Percentiles rank a stretch among this genome's conserved stretches.
Evolutionary conservation across 2,888 invertebrate genomes (phyloP).

Genomic region (Pollenia amentaria): DNA sequence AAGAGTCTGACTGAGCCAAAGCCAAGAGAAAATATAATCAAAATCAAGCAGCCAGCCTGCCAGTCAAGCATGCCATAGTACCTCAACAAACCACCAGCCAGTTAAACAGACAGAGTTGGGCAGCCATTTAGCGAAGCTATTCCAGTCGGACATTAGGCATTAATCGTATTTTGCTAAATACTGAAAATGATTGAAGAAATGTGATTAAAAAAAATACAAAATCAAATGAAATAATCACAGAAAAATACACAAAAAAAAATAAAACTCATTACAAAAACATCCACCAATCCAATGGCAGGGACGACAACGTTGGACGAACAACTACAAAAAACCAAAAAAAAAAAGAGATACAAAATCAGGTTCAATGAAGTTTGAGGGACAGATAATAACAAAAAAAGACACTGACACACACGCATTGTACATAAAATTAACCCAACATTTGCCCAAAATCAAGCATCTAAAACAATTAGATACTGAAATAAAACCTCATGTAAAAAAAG

Average conservation of each 20-base stretch:
- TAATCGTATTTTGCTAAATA: constrained; percentile 72
- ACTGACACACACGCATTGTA: background rate
- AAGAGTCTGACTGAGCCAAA: constrained; percentile 19
- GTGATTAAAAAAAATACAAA: constrained; percentile 57
- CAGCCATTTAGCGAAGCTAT: constrained; percentile 42
- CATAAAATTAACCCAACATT: constrained; percentile 33
- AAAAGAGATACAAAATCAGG: constrained; percentile 64
- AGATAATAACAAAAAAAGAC: constrained; percentile 18
- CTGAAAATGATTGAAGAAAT: constrained; percentile 70
- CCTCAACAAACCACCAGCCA: background rate
- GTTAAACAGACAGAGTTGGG: background rate
- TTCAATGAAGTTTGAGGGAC: constrained; percentile 70
- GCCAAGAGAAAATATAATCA: constrained; percentile 32
- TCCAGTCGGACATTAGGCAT: constrained; percentile 68
- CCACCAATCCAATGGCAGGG: constrained; percentile 3
- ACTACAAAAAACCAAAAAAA: constrained; percentile 10
- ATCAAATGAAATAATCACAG: constrained; percentile 59
- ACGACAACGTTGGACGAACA: constrained; percentile 38
- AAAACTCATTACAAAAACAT: constrained; percentile 55
- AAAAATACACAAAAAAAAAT: constrained; percentile 60
- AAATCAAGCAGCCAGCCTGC: constrained; percentile 28
- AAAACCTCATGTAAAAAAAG: constrained; percentile 12
- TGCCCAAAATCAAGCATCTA: constrained; percentile 47
- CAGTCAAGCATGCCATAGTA: background rate
- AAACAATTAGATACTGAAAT: constrained; percentile 52